Conservation (phyloP, 2,113 vertebrate species). For the Mionectes macconnelli region DNA sequence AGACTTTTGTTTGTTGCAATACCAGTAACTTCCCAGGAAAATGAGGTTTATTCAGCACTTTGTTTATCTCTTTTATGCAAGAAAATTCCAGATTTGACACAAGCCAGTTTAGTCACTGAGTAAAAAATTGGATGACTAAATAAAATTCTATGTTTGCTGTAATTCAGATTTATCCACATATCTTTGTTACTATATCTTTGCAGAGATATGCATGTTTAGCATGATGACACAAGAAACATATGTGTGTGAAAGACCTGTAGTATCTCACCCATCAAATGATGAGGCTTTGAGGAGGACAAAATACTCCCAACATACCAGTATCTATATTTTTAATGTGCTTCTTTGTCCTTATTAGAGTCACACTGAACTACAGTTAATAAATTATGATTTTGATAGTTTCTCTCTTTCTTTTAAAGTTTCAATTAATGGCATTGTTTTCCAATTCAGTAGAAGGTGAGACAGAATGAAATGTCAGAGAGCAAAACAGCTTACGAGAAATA, state of each 20-base stretch:
- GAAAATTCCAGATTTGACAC: not conserved
- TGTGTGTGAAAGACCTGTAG: not conserved
- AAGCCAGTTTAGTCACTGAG: not conserved
- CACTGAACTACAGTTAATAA: not conserved
- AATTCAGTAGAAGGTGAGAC: not conserved
- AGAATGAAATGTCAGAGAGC: not conserved
- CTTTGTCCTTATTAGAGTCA: not conserved
- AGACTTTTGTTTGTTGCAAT: conserved; percentile 15
- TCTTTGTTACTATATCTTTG: not conserved
- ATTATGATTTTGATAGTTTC: not conserved
- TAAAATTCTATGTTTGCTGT: not conserved
- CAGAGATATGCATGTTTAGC: not conserved
- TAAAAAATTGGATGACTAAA: not conserved
- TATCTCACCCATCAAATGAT: not conserved
- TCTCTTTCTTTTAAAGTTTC: not conserved
- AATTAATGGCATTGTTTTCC: not conserved
- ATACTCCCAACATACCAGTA: not conserved
- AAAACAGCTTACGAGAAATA: not conserved
- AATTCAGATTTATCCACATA: not conserved
- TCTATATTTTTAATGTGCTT: not conserved
- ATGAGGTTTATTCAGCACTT: conserved; percentile 7
- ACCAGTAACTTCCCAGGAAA: conserved; percentile 20
- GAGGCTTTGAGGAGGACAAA: not conserved
- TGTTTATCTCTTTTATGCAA: not conserved
- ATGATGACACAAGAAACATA: not conserved